Evolutionary conservation across 64 coral and sea anemone genomes (phyloP).

Genomic region (Montipora foliosa): DNA sequence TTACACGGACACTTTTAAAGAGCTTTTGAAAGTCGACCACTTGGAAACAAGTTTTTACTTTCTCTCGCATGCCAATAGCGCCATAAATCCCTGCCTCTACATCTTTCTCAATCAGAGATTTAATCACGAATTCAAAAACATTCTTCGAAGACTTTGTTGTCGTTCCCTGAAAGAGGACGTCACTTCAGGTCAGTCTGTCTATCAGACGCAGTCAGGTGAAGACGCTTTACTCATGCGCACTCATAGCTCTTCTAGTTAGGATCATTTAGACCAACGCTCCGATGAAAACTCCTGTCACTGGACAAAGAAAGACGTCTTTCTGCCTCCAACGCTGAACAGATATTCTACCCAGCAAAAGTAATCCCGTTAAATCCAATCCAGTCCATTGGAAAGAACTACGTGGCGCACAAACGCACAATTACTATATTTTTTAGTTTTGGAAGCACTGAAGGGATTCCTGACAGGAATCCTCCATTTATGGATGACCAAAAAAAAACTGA

Average conservation of each 20-base stretch:
- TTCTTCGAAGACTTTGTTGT: conserved; percentile 30
- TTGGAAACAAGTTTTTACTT: conserved; percentile 81
- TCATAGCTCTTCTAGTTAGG: background rate
- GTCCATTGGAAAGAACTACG: background rate
- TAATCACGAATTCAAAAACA: conserved; percentile 77
- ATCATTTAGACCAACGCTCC: background rate
- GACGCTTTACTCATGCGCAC: background rate
- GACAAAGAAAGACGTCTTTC: background rate
- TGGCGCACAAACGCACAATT: too few relatives aligned
- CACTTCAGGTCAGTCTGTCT: background rate
- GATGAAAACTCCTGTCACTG: background rate
- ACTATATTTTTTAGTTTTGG: too few relatives aligned
- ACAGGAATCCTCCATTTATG: too few relatives aligned
- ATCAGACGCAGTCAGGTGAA: background rate
- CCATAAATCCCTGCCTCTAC: conserved; percentile 89
- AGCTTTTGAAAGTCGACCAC: background rate
- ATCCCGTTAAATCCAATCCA: background rate
- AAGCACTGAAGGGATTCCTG: too few relatives aligned
- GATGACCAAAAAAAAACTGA: too few relatives aligned
- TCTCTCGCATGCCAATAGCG: conserved; percentile 84
- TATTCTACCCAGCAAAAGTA: background rate
- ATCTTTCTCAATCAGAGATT: conserved; percentile 80
- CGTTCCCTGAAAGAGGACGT: background rate
- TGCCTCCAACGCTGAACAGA: background rate
- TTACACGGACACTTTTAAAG: conserved; percentile 26